Percentiles rank a stretch among this genome's conserved stretches.
Evolutionary conservation across 2,797 vertebrate genomes (phyloP).

Genomic region (Pipistrellus pygmaeus): DNA sequence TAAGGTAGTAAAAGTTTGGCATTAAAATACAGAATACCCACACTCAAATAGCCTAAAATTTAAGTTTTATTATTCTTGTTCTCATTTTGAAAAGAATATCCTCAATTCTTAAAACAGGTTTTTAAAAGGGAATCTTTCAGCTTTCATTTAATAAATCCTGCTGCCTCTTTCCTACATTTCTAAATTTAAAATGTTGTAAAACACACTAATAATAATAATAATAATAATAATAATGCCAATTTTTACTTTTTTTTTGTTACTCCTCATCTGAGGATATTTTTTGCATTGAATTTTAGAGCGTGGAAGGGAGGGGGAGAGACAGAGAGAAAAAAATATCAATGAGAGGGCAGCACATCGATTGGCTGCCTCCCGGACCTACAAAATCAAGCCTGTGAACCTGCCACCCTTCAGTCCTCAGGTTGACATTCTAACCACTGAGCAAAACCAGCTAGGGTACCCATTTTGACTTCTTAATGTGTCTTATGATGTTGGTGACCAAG

Average conservation of each 20-base stretch:
- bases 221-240: neutral
- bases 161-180: slow-evolving; percentile 1
- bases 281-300: too few relatives aligned
- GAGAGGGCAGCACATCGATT: too few relatives aligned
- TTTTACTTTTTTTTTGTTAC: neutral
- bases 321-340: too few relatives aligned
- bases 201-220: neutral
- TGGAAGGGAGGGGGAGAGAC: too few relatives aligned
- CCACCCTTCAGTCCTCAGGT: too few relatives aligned
- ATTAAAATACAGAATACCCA: neutral
- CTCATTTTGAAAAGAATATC: slow-evolving; percentile 37
- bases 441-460: neutral
- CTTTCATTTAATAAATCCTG: slow-evolving; percentile 40
- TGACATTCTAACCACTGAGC: too few relatives aligned
- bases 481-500: neutral
- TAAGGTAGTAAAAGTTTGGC: neutral
- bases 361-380: too few relatives aligned
- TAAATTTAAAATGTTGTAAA: slow-evolving; percentile 61
- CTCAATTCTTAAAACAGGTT: slow-evolving; percentile 33
- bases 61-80: slow-evolving; percentile 45
- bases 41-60: slow-evolving; percentile 3
- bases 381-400: too few relatives aligned
- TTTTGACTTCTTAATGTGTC: slow-evolving; percentile 32
- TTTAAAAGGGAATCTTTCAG: slow-evolving; percentile 15
- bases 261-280: too few relatives aligned